These are phyloP conservation scores for Onthophagus taurus DNA, from an alignment of 1,140 invertebrate genomes.

Conservation along the genomic window DNA sequence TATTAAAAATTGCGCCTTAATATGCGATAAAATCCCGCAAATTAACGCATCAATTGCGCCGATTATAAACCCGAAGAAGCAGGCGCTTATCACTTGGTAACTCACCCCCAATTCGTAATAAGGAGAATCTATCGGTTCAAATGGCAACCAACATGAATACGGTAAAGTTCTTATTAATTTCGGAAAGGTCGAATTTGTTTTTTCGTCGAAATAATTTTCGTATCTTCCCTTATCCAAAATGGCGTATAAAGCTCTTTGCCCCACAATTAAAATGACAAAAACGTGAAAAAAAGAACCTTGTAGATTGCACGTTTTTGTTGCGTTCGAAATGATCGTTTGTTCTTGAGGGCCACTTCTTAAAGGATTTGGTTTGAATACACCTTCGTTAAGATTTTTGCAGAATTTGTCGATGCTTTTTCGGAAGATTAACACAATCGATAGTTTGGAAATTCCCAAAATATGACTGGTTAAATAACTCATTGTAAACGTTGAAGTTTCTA, in stretches of 20 bases:
- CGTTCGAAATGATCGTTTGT: constrained; percentile 8
- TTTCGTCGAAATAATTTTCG: background rate
- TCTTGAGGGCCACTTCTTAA: constrained; percentile 10
- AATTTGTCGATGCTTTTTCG: constrained; percentile 4
- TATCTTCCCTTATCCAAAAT: background rate
- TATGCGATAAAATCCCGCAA: constrained; percentile 14
- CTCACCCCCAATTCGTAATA: constrained; percentile 12
- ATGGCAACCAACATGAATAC: constrained; percentile 12
- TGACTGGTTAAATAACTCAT: constrained; percentile 13
- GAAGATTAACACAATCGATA: background rate
- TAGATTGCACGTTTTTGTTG: constrained; percentile 9
- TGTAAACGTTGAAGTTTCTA: constrained; percentile 12
- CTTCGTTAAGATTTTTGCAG: constrained; percentile 7
- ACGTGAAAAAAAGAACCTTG: constrained; percentile 10
- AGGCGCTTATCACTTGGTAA: constrained; percentile 2
- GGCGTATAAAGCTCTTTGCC: background rate
- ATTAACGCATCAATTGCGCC: constrained; percentile 16
- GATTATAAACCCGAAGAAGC: constrained; percentile 14
- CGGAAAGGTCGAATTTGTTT: constrained; percentile 6
- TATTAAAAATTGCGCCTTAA: constrained; percentile 18
- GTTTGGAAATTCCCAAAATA: constrained; percentile 6
- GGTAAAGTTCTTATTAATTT: constrained; percentile 12
- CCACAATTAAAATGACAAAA: background rate
- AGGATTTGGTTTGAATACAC: constrained; percentile 9
- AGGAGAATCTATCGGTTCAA: constrained; percentile 12